Evolutionary conservation across 2,888 invertebrate species (phyloP).

Genomic region (Ariolimax columbianus): DNA sequence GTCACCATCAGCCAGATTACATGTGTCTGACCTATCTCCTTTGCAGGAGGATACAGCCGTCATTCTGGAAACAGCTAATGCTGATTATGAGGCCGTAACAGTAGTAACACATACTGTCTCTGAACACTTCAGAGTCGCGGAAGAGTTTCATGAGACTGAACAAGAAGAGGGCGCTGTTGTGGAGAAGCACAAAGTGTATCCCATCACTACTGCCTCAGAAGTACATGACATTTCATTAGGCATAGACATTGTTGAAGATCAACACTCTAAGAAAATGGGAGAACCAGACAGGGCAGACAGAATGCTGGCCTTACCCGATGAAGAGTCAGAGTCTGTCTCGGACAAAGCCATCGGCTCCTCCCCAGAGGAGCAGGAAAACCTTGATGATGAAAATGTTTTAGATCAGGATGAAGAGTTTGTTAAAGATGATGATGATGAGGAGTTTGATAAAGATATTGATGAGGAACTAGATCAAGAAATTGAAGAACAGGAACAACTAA

Average conservation of each 20-base stretch:
- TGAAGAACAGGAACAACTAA: slow-evolving; percentile 53
- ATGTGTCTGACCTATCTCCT: slow-evolving; percentile 44
- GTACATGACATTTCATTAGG: slow-evolving; percentile 39
- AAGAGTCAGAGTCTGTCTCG: slow-evolving; percentile 44
- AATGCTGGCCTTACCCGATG: slow-evolving; percentile 3
- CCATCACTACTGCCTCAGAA: neutral
- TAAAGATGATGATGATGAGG: slow-evolving; percentile 35
- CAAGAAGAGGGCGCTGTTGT: neutral
- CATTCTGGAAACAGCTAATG: neutral
- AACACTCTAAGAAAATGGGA: too few species aligned
- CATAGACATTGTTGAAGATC: slow-evolving; percentile 7
- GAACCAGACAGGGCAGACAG: slow-evolving; percentile 43
- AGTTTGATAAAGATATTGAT: slow-evolving; percentile 32
- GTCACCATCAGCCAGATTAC: slow-evolving; percentile 14
- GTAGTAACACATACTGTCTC: neutral
- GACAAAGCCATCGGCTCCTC: slow-evolving; percentile 40
- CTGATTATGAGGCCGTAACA: neutral
- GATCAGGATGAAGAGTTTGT: slow-evolving; percentile 37
- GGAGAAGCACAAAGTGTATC: neutral
- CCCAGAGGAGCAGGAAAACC: slow-evolving; percentile 48
- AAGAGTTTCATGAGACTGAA: neutral
- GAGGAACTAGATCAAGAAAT: slow-evolving; percentile 52
- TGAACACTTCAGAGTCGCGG: neutral
- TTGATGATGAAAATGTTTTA: slow-evolving; percentile 41
- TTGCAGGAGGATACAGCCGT: slow-evolving; percentile 36